Evolutionary conservation across 37 sponge, comb jelly and placozoan genomes (phyloP).

Genomic region (Agelas oroides): DNA sequence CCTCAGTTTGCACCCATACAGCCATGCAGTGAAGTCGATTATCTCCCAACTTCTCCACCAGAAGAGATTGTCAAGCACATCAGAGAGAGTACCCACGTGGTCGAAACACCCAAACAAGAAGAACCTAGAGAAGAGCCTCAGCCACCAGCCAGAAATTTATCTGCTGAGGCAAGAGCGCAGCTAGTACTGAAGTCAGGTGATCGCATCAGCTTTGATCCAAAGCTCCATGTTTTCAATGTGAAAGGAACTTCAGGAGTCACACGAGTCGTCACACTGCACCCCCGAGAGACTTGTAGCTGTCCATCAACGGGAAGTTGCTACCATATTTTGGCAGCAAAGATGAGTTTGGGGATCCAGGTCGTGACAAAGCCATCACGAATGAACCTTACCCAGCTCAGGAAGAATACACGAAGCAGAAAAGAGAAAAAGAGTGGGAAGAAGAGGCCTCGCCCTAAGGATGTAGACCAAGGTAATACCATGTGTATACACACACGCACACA

Average conservation of each 20-base stretch:
- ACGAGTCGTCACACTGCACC: constrained; percentile 49
- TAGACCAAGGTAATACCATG: too few species aligned
- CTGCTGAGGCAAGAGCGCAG: too few species aligned
- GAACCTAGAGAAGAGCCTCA: too few species aligned
- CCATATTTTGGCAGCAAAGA: constrained; percentile 60
- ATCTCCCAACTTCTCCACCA: constrained; percentile 8
- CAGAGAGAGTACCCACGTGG: background rate
- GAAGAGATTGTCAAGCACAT: constrained; percentile 20
- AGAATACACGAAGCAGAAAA: too few species aligned
- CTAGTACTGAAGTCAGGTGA: too few species aligned
- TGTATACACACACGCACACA: too few species aligned
- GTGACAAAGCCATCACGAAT: background rate
- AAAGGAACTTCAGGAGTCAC: constrained; percentile 22
- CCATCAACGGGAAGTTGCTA: constrained; percentile 59
- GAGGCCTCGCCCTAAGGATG: constrained; percentile 39
- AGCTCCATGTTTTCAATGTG: constrained; percentile 35
- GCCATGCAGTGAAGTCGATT: background rate
- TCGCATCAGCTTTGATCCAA: constrained; percentile 22
- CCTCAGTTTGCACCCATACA: background rate
- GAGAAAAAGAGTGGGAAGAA: constrained; percentile 40
- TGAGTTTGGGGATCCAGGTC: constrained; percentile 42
- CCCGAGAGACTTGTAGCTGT: constrained; percentile 68
- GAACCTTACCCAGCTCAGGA: constrained; percentile 39
- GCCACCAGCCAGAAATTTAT: too few species aligned
- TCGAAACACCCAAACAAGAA: too few species aligned